phyloP scores from a whole-genome alignment of 2,888 invertebrate species.

The Ephialtes manifestator region DNA sequence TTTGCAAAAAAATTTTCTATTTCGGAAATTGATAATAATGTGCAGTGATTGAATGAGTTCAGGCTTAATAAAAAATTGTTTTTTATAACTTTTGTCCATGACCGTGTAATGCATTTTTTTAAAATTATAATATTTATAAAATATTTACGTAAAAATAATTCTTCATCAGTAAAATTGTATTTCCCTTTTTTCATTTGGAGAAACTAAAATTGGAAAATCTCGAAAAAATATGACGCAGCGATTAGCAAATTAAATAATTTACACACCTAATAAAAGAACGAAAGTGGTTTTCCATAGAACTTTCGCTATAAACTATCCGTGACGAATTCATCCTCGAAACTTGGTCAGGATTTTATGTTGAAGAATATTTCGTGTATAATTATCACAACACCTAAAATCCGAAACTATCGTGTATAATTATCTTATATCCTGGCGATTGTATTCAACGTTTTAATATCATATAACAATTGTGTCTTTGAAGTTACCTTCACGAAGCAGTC shows the following conservation, averaged over 20 bases:
- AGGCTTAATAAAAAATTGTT: too few relatives aligned
- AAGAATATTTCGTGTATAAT: not conserved
- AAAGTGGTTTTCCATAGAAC: not conserved
- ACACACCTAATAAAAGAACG: not conserved
- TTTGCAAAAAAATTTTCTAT: too few relatives aligned
- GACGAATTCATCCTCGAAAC: not conserved
- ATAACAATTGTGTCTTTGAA: not conserved
- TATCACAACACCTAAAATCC: not conserved
- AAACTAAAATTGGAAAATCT: not conserved
- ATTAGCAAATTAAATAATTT: not conserved
- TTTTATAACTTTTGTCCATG: too few relatives aligned
- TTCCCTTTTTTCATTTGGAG: not conserved
- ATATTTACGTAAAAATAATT: too few relatives aligned
- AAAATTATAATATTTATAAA: too few relatives aligned
- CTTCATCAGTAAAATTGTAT: not conserved
- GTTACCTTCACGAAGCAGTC: not conserved
- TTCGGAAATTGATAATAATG: too few relatives aligned
- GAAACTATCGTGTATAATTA: constrained; percentile 10
- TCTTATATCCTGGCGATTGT: not conserved
- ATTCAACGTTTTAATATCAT: constrained; percentile 4
- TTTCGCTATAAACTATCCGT: constrained; percentile 2
- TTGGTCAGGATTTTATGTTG: not conserved
- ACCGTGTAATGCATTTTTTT: too few relatives aligned
- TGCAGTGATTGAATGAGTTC: too few relatives aligned
- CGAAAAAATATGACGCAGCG: not conserved